phyloP scores from a whole-genome alignment of 2,113 vertebrate genomes.

The Chauna torquata region DNA sequence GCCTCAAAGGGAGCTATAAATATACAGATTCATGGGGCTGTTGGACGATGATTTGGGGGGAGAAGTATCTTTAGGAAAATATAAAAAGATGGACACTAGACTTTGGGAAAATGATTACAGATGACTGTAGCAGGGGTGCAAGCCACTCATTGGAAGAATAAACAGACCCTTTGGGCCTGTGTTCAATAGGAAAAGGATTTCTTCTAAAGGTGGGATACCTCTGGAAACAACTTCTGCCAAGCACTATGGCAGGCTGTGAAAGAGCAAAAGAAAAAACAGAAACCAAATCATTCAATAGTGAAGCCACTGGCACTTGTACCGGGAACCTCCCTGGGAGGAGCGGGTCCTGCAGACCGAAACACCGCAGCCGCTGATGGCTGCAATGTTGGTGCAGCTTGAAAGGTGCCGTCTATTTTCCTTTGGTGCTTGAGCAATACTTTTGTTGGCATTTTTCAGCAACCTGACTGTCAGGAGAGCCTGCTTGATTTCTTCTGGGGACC shows the following conservation, averaged over 20 bases:
- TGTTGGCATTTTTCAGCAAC: not conserved
- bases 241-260: not conserved
- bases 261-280: not conserved
- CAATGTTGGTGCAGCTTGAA: not conserved
- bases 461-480: not conserved
- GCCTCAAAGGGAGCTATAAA: not conserved
- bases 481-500: not conserved
- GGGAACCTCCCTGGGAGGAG: not conserved
- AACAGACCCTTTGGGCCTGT: not conserved
- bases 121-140: not conserved
- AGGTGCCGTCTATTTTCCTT: not conserved
- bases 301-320: not conserved
- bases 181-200: not conserved
- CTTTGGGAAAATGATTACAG: not conserved
- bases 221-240: not conserved
- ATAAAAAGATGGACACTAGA: not conserved
- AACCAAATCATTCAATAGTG: not conserved
- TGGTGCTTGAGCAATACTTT: not conserved
- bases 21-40: not conserved
- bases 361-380: not conserved
- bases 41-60: not conserved
- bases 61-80: not conserved
- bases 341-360: not conserved
- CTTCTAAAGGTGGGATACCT: not conserved
- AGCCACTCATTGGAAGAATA: not conserved